Evolutionary conservation across 2,797 vertebrate genomes (phyloP).

Genomic region (Galagoides demidoff): DNA sequence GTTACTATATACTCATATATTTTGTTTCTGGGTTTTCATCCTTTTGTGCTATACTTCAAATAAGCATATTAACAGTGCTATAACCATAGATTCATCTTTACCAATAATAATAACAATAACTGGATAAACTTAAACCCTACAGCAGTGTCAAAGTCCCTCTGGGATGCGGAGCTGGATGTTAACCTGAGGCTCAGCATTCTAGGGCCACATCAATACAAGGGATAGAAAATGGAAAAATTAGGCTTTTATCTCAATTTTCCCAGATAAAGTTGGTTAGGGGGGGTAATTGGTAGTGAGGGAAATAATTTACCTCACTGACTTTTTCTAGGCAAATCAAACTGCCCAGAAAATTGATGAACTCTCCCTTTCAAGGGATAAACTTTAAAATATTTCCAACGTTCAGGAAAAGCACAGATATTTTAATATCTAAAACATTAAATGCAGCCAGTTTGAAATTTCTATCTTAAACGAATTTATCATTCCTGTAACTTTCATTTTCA

Average conservation of each 20-base stretch:
- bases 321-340: conserved; percentile 46
- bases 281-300: neutral
- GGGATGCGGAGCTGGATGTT: neutral
- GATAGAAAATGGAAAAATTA: neutral
- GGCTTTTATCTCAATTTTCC: neutral
- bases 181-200: neutral
- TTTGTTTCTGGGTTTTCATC: neutral
- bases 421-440: conserved; percentile 19
- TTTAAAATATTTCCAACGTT: conserved; percentile 15
- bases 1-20: neutral
- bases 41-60: neutral
- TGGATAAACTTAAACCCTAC: neutral
- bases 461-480: conserved; percentile 28
- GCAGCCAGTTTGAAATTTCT: neutral
- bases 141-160: neutral
- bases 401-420: neutral
- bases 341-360: conserved; percentile 22
- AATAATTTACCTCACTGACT: conserved; percentile 10
- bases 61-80: neutral
- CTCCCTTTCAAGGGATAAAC: neutral
- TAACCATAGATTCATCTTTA: neutral
- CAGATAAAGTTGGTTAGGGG: neutral
- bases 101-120: neutral
- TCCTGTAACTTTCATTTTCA: conserved; percentile 32
- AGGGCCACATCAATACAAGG: neutral